Percentiles rank a stretch among this genome's conserved stretches.
Conservation (phyloP, 2,888 invertebrate genomes). For the Thymelicus acteon region DNA sequence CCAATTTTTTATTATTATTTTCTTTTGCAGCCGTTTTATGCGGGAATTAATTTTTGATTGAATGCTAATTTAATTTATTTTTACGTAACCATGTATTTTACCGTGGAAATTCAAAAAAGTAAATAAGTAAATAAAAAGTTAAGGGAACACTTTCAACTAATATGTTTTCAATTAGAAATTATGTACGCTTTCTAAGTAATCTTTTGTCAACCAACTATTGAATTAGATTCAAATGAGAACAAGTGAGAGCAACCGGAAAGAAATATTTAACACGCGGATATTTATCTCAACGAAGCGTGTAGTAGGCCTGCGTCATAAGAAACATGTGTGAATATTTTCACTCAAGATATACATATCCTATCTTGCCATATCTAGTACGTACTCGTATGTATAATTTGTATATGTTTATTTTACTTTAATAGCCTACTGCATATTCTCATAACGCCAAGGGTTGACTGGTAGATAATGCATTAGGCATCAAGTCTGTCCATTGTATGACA, state of each 20-base stretch:
- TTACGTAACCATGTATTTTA: no score
- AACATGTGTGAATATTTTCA: not conserved
- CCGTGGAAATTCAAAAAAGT: no score
- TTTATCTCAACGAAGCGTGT: not conserved
- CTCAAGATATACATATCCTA: no score
- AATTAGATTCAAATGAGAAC: conserved; percentile 1
- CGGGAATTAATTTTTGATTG: no score
- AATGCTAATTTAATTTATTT: no score
- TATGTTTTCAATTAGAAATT: conserved; percentile 15
- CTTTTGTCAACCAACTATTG: conserved; percentile 1
- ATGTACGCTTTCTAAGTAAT: conserved; percentile 18
- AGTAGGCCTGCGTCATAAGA: not conserved
- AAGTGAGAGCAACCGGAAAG: conserved; percentile 5
- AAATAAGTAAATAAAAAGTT: not conserved
- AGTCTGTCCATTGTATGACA: no score
- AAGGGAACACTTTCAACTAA: conserved; percentile 6
- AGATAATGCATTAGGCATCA: no score
- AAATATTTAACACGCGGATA: not conserved
- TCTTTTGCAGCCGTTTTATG: not conserved
- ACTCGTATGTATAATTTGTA: no score
- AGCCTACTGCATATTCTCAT: no score
- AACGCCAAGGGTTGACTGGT: no score
- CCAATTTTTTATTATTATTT: not conserved
- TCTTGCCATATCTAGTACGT: no score
- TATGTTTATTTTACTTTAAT: no score